Conservation (phyloP, 1,140 invertebrate species). For the Hyles euphorbiae region DNA sequence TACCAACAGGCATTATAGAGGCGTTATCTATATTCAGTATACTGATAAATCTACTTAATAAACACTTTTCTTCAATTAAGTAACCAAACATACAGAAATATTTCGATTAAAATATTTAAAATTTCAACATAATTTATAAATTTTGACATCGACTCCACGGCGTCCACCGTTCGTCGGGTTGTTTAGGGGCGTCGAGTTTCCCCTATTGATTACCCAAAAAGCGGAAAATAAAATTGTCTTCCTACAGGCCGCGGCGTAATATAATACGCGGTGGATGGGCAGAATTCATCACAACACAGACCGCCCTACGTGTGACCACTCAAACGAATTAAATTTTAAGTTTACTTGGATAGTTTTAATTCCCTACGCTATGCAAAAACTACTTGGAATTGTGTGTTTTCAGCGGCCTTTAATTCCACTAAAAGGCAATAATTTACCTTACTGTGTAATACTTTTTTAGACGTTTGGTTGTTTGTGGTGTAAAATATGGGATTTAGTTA, state of each 20-base stretch:
- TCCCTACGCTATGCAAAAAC: background rate
- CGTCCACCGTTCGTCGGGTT: constrained; percentile 25
- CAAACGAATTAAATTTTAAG: constrained; percentile 46
- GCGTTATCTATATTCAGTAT: too few relatives aligned
- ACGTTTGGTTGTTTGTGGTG: too few relatives aligned
- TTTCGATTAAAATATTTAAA: too few relatives aligned
- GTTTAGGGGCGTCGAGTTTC: constrained; percentile 60
- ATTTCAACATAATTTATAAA: too few relatives aligned
- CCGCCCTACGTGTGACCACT: constrained; percentile 31
- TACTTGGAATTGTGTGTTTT: background rate
- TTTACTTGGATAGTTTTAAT: constrained; percentile 1
- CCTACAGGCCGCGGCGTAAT: constrained; percentile 37
- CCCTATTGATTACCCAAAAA: constrained; percentile 75
- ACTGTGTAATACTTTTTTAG: too few relatives aligned
- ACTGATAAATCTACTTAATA: too few relatives aligned
- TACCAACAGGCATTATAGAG: too few relatives aligned
- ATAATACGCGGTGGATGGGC: constrained; percentile 43
- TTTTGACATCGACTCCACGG: constrained; percentile 22
- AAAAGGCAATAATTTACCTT: too few relatives aligned
- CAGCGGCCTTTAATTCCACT: too few relatives aligned
- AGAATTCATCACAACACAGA: constrained; percentile 31
- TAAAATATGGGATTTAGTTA: too few relatives aligned
- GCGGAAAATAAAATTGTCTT: constrained; percentile 73
- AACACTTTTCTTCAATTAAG: too few relatives aligned
- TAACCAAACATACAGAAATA: too few relatives aligned